Base-by-base conservation (phyloP, 2,113 vertebrate species). In the Struthidea cinerea region DNA sequence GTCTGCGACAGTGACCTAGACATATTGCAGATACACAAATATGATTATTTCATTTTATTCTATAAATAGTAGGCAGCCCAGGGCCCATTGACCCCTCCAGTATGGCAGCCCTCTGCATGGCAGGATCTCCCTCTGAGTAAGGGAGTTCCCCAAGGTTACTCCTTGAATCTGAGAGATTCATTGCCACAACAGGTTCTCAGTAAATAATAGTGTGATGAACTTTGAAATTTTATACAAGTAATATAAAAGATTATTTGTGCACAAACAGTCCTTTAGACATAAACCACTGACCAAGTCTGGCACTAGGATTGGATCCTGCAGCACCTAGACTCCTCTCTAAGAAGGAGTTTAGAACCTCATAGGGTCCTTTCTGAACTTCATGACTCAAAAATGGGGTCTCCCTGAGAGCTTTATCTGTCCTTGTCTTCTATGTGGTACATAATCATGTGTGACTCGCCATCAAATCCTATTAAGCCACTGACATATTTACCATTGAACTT, bases 361-460 rank as follows among this genome's bases (percentile, higher is more conserved):
- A 3, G 18, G 2, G 3, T 75, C 35, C 16, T 49, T 47, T 41
- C 30, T 49, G 16, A 41, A 17, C 24, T 35, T 57, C 26, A 9
- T 35, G 16, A 14, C 35, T 67, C 16, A 49, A 24, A 0, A 4
- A 10, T 1, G 2, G 23, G 2, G 5, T 42, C 26, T 59, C 22
- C 13, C 16, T 42, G 24, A 50, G 21, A 59, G 13, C 6, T 50
- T 68, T 16, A 27, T 27, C 37, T 44, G 27, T 50, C 37, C 37
- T 32, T 86, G 22, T 60, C 33, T 26, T 69, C 46, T 28, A 1
- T 44, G 27, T 9, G 28, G 18, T 27, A 27, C 22, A 33, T 12
- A 52, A 32, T 33, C 22, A 37, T 12, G 9, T 60, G 22, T 44
- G 7, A 14, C 22, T 37, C 2, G 0, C 9, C 33, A 44, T 18